Percentiles rank a stretch among this genome's conserved stretches.
Evolutionary conservation across 2,797 vertebrate species (phyloP).

Genomic region (Pelodytes ibericus): DNA sequence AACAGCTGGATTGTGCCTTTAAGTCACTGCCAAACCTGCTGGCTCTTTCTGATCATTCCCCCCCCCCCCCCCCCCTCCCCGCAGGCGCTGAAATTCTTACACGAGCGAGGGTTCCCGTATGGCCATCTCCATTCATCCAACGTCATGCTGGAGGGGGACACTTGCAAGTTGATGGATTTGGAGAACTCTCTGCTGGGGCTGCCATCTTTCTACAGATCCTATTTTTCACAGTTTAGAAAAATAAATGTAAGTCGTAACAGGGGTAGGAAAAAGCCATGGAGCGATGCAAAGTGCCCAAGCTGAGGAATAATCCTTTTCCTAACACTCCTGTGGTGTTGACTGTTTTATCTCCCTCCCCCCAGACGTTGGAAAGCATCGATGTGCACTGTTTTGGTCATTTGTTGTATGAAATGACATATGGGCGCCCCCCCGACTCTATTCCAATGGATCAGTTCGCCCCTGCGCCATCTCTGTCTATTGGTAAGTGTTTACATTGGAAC

Average conservation of each 20-base stretch:
- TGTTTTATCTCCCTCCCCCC: slow-evolving; percentile 27
- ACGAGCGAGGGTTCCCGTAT: slow-evolving; percentile 86
- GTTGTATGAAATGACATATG: slow-evolving; percentile 95
- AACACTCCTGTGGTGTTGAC: background rate
- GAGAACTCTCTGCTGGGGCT: slow-evolving; percentile 93
- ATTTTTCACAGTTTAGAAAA: slow-evolving; percentile 88
- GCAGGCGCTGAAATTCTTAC: slow-evolving; percentile 91
- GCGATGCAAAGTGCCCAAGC: too few relatives aligned
- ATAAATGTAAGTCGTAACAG: slow-evolving; percentile 82
- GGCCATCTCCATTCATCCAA: slow-evolving; percentile 94
- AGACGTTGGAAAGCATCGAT: slow-evolving; percentile 90
- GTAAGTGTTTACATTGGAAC: slow-evolving; percentile 72
- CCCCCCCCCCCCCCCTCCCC: too few relatives aligned
- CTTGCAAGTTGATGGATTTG: slow-evolving; percentile 86
- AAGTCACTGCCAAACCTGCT: too few relatives aligned
- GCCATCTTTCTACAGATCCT: slow-evolving; percentile 84
- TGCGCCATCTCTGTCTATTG: slow-evolving; percentile 80
- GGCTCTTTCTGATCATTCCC: too few relatives aligned
- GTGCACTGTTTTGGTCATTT: slow-evolving; percentile 93
- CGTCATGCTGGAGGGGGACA: slow-evolving; percentile 85
- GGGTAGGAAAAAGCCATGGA: too few relatives aligned
- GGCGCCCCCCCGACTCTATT: slow-evolving; percentile 83
- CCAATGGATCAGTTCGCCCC: slow-evolving; percentile 85
- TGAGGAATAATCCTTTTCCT: too few relatives aligned
- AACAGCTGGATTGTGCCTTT: too few relatives aligned